Percentiles rank a stretch among this genome's conserved stretches.
Evolutionary conservation across 2,797 vertebrate species (phyloP).

Genomic region (Helarctos malayanus): DNA sequence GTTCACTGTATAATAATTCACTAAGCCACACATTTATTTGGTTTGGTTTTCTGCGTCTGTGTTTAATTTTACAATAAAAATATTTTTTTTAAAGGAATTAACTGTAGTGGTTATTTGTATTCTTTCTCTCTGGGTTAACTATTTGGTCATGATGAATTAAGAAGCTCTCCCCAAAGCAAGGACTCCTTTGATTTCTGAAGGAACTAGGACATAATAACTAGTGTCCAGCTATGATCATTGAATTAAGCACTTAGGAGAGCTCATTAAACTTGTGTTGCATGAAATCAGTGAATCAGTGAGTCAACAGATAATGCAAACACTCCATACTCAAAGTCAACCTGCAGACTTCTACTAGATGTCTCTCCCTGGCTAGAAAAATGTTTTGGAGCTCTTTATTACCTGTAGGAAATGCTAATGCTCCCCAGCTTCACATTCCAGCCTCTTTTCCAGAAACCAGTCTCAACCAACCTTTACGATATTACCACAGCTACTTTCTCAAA

Average conservation of each 20-base stretch:
- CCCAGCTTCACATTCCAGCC: background rate
- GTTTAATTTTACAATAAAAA: conserved; percentile 44
- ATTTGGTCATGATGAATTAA: background rate
- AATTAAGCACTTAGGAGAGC: background rate
- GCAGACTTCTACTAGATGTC: background rate
- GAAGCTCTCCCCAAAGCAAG: background rate
- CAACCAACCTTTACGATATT: background rate
- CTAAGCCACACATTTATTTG: background rate
- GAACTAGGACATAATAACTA: background rate
- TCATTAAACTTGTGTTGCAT: background rate
- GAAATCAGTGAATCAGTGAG: background rate
- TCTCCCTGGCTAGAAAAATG: background rate
- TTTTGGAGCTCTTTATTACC: background rate
- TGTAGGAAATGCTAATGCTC: background rate
- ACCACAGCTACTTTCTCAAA: background rate
- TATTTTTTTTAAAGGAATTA: background rate
- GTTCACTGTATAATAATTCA: conserved; percentile 33
- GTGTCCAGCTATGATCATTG: background rate
- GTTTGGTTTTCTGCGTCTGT: background rate
- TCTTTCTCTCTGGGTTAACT: background rate
- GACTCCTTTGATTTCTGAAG: conserved; percentile 21
- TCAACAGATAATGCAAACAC: background rate
- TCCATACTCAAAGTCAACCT: background rate
- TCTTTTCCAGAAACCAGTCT: background rate
- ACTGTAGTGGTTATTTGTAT: background rate